A percentile compares a stretch with the other conserved stretches of the same genome.
Evolutionary conservation across 2,888 invertebrate genomes (phyloP).

Genomic region (Parnassius glacialis): DNA sequence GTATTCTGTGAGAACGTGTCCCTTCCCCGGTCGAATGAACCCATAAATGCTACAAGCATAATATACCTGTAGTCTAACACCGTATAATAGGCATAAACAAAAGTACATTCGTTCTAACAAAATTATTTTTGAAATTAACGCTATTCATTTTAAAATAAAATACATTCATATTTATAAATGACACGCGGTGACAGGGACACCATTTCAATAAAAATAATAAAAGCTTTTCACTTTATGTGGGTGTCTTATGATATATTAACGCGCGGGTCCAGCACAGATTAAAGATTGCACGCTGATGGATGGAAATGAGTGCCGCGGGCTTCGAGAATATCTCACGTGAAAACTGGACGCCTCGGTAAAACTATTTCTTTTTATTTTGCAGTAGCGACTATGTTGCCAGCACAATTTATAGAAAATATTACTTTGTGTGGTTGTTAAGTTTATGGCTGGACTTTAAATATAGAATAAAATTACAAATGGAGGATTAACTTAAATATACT

Average conservation of each 20-base stretch:
- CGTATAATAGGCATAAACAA: too few relatives aligned
- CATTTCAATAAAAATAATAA: slow-evolving; percentile 12
- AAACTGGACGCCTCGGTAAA: neutral
- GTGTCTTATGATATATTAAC: slow-evolving; percentile 44
- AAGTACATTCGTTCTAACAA: too few relatives aligned
- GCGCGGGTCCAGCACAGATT: slow-evolving; percentile 42
- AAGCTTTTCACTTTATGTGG: slow-evolving; percentile 35
- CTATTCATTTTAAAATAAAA: slow-evolving; percentile 5
- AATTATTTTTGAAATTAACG: too few relatives aligned
- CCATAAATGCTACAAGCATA: too few relatives aligned
- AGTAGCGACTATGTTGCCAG: too few relatives aligned
- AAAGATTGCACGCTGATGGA: slow-evolving; percentile 56
- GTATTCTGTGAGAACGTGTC: too few relatives aligned
- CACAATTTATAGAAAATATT: too few relatives aligned
- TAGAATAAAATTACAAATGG: too few relatives aligned
- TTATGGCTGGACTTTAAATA: neutral
- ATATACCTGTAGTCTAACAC: too few relatives aligned
- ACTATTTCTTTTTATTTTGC: neutral
- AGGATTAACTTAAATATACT: too few relatives aligned
- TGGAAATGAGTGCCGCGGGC: slow-evolving; percentile 41
- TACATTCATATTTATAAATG: slow-evolving; percentile 14
- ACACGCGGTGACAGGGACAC: slow-evolving; percentile 4
- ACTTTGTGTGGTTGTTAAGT: neutral
- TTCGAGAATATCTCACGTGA: slow-evolving; percentile 11
- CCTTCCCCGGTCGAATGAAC: too few relatives aligned